Percentiles rank a stretch among this genome's conserved stretches.
phyloP scores from a whole-genome alignment of 2,888 invertebrate genomes.

The Stegophylla sp. region DNA sequence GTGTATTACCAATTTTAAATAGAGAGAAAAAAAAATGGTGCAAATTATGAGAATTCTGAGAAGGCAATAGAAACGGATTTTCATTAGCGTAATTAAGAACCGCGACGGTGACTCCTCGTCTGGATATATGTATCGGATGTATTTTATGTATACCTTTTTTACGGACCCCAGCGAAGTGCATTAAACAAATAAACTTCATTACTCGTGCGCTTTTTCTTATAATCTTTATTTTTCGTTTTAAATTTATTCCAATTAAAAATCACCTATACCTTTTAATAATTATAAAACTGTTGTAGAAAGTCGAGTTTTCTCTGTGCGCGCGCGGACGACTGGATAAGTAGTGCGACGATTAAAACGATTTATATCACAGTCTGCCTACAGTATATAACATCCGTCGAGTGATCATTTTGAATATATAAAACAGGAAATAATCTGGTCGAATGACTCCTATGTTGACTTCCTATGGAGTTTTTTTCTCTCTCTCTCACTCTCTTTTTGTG shows the following conservation, averaged over 20 bases:
- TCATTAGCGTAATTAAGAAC: no score
- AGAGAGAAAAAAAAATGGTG: no score
- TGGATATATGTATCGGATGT: no score
- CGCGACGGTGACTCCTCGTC: no score
- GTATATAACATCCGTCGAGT: no score
- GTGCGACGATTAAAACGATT: constrained; percentile 22
- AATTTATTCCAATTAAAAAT: constrained; percentile 28
- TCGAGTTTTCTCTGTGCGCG: background rate
- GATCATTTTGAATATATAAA: background rate
- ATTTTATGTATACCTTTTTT: no score
- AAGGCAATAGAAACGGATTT: no score
- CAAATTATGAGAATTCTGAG: no score
- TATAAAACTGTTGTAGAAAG: background rate
- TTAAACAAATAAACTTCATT: background rate
- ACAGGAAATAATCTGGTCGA: constrained; percentile 56
- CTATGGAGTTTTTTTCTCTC: constrained; percentile 8
- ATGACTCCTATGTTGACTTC: constrained; percentile 34
- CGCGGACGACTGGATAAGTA: constrained; percentile 38
- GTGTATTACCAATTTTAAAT: no score
- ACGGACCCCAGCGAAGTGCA: background rate
- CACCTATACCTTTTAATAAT: background rate
- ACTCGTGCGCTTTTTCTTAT: no score
- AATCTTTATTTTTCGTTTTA: background rate
- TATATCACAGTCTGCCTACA: background rate
- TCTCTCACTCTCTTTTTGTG: background rate